A percentile compares a stretch with the other conserved stretches of the same genome.
These are phyloP conservation scores for Chascanopsetta lugubris DNA, from an alignment of 2,113 vertebrate species.

Conservation along the genomic window DNA sequence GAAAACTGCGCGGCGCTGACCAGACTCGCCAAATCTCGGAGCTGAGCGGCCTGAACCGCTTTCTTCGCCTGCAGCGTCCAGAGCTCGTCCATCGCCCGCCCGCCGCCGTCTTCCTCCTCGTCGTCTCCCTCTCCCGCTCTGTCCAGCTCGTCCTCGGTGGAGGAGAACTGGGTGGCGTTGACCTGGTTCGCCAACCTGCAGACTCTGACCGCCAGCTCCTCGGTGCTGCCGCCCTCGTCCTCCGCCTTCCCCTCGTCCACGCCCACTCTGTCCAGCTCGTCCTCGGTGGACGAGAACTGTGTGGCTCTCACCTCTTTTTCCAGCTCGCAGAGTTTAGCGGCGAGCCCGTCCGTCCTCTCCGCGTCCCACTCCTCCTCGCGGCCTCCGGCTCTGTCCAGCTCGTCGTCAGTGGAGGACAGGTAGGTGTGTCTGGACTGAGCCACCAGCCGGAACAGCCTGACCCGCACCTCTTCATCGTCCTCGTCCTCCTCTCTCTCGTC, in stretches of 20 bases:
- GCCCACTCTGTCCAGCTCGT: slow-evolving; percentile 66
- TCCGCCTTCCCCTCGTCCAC: slow-evolving; percentile 4
- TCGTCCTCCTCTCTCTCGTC: slow-evolving; percentile 19
- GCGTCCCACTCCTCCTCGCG: slow-evolving; percentile 49
- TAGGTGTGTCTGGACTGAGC: slow-evolving; percentile 58
- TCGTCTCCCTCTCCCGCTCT: slow-evolving; percentile 37
- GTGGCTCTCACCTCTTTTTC: slow-evolving; percentile 49
- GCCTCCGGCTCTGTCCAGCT: slow-evolving; percentile 29
- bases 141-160: slow-evolving; percentile 74
- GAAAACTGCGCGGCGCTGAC: slow-evolving; percentile 66
- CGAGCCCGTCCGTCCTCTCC: slow-evolving; percentile 24
- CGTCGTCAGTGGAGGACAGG: slow-evolving; percentile 63
- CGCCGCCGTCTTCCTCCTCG: no score
- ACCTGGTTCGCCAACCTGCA: slow-evolving; percentile 59
- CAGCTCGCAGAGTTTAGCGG: slow-evolving; percentile 53
- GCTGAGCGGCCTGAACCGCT: slow-evolving; percentile 27
- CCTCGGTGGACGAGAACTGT: slow-evolving; percentile 74
- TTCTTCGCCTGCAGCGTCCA: slow-evolving; percentile 55
- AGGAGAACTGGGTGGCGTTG: slow-evolving; percentile 61
- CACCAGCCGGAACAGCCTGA: slow-evolving; percentile 54
- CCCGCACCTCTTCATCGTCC: slow-evolving; percentile 46
- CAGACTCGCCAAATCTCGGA: slow-evolving; percentile 52
- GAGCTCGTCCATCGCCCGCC: slow-evolving; percentile 30
- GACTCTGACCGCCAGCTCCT: slow-evolving; percentile 56
- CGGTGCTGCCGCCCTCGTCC: slow-evolving; percentile 21